Evolutionary conservation across 2,888 invertebrate genomes (phyloP).

Genomic region (Trissolcus brochymenae): DNA sequence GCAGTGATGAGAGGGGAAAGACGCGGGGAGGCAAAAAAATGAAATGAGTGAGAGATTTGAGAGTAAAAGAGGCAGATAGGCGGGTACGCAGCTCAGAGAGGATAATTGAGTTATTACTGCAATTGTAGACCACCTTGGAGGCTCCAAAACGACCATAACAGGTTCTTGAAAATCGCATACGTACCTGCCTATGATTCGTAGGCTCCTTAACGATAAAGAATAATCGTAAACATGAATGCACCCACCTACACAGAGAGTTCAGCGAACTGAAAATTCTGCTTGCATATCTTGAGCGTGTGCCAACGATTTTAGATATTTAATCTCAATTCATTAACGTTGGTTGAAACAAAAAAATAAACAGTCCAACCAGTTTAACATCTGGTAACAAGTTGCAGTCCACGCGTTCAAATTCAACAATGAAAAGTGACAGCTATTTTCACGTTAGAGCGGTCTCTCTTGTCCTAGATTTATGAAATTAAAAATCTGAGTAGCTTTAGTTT

Average conservation of each 20-base stretch:
- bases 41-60: conserved; percentile 74
- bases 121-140: conserved; percentile 77
- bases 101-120: conserved; percentile 77
- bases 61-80: conserved; percentile 76
- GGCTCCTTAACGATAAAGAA: conserved; percentile 72
- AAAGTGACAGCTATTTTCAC: too few relatives aligned
- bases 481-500: too few relatives aligned
- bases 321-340: too few relatives aligned
- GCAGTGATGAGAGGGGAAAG: conserved; percentile 57
- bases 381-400: too few relatives aligned
- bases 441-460: too few relatives aligned
- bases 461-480: too few relatives aligned
- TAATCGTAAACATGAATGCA: conserved; percentile 65
- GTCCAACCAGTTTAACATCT: too few relatives aligned
- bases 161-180: conserved; percentile 74
- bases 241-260: conserved; percentile 59
- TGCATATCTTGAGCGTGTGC: conserved; percentile 53
- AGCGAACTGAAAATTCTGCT: conserved; percentile 55
- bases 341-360: too few relatives aligned
- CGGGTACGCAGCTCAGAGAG: conserved; percentile 73
- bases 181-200: conserved; percentile 70
- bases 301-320: conserved; percentile 36
- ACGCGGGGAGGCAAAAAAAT: conserved; percentile 56
- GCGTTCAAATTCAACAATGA: too few relatives aligned
- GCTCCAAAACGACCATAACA: conserved; percentile 74